Percentiles rank a stretch among this genome's conserved stretches.
Conservation (phyloP, 2,797 vertebrate genomes). For the Myotis planiceps region DNA sequence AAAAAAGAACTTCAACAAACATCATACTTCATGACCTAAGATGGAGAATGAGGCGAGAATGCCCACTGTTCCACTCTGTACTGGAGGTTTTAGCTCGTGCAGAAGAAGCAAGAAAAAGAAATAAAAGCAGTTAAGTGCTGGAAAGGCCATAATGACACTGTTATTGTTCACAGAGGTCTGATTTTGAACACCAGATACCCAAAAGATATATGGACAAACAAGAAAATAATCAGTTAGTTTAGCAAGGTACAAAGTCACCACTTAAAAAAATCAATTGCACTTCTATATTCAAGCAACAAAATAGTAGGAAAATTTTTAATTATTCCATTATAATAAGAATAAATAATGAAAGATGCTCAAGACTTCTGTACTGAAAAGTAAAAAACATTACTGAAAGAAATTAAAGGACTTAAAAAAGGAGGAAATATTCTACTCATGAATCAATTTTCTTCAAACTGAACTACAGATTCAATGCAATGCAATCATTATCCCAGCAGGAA, state of each 20-base stretch:
- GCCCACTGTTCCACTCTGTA: accelerated
- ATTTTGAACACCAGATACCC: not conserved
- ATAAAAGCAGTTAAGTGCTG: accelerated
- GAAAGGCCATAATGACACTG: not conserved
- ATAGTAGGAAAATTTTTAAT: not conserved
- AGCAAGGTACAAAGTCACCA: not conserved
- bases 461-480: not conserved
- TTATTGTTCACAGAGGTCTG: not conserved
- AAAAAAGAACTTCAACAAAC: not conserved
- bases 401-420: not conserved
- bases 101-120: too few relatives aligned
- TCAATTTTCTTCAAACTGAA: not conserved
- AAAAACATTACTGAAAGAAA: not conserved
- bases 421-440: not conserved
- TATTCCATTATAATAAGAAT: not conserved
- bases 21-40: not conserved
- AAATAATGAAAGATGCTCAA: not conserved
- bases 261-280: not conserved
- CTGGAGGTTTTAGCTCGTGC: not conserved
- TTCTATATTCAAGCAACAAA: not conserved
- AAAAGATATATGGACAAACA: not conserved
- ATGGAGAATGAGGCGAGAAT: not conserved
- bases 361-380: not conserved
- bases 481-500: not conserved
- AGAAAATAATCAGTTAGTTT: not conserved